A percentile compares a stretch with the other conserved stretches of the same genome.
Evolutionary conservation across 2,797 vertebrate species (phyloP).

Genomic region (Jordanella pulchra): DNA sequence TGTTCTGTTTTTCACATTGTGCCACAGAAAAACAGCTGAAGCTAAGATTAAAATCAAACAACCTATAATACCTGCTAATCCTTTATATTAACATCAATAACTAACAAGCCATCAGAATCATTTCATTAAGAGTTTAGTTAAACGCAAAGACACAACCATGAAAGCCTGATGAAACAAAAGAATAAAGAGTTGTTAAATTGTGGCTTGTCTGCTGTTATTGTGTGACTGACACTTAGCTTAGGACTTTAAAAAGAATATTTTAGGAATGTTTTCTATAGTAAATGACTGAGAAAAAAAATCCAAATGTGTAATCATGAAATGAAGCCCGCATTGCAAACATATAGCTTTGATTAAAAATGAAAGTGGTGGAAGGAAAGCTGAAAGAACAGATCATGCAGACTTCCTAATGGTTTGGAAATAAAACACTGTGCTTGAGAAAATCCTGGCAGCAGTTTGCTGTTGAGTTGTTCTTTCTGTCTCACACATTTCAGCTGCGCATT

Average conservation of each 20-base stretch:
- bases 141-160: no score
- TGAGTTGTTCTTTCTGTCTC: constrained; percentile 24
- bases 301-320: constrained; percentile 46
- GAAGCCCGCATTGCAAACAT: constrained; percentile 39
- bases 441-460: constrained; percentile 35
- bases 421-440: constrained; percentile 44
- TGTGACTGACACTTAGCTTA: no score
- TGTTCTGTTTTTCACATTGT: no score
- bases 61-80: background rate
- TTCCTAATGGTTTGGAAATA: constrained; percentile 57
- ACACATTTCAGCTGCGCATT: constrained; percentile 10
- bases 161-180: no score
- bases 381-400: constrained; percentile 43
- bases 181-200: no score
- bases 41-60: no score
- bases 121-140: background rate
- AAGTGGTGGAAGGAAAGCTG: constrained; percentile 31
- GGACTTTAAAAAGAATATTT: no score
- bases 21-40: no score
- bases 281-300: constrained; percentile 20
- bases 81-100: background rate
- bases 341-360: constrained; percentile 31
- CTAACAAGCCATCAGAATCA: background rate
- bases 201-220: no score
- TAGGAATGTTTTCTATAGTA: constrained; percentile 16